phyloP scores from a whole-genome alignment of 2,888 invertebrate genomes.

The Xestia rhomboidea region DNA sequence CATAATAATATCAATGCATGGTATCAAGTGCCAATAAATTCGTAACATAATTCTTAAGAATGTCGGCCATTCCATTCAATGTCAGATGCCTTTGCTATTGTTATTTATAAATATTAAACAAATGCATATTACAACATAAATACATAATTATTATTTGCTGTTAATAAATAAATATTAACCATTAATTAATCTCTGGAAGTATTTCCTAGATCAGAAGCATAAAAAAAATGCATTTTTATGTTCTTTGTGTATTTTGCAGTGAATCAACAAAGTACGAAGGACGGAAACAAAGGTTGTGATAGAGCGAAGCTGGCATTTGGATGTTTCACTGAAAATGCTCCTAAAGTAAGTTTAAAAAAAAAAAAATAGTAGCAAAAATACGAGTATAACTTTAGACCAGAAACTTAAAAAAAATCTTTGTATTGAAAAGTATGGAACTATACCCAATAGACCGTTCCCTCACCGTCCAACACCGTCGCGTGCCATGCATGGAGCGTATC shows the following conservation, averaged over 20 bases:
- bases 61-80: conserved; percentile 20
- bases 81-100: conserved; percentile 15
- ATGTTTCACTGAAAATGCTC: conserved; percentile 76
- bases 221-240: not conserved
- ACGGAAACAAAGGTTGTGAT: conserved; percentile 77
- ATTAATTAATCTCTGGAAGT: not conserved
- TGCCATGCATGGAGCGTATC: not conserved
- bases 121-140: not conserved
- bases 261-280: conserved; percentile 72
- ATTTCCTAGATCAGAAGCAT: not conserved
- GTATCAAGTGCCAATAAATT: not conserved
- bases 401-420: too few relatives aligned
- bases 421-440: not conserved
- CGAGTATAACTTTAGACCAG: too few relatives aligned
- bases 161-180: not conserved
- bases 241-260: conserved; percentile 68
- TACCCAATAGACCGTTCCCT: not conserved
- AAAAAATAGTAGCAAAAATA: too few relatives aligned
- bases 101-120: conserved; percentile 41
- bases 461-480: not conserved
- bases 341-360: conserved; percentile 75
- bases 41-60: conserved; percentile 8
- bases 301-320: conserved; percentile 76
- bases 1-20: not conserved
- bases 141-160: conserved; percentile 5